phyloP scores from a whole-genome alignment of 2,888 invertebrate species.

The Drosophila lutescens region DNA sequence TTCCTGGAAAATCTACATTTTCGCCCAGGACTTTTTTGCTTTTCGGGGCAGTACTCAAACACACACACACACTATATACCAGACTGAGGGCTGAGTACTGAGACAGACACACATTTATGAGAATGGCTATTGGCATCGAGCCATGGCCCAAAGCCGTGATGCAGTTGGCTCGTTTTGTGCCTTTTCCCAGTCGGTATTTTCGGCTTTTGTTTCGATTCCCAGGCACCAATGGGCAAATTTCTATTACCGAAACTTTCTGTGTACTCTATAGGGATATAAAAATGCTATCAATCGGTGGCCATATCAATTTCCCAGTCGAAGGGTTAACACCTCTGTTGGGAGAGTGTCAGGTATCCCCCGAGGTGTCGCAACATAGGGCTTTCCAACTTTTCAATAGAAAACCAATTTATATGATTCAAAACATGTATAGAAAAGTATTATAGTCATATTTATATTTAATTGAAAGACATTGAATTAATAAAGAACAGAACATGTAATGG shows the following conservation, averaged over 20 bases:
- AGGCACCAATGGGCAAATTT: slow-evolving; percentile 39
- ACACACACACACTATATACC: slow-evolving; percentile 6
- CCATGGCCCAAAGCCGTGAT: slow-evolving; percentile 57
- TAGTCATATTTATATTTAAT: not conserved
- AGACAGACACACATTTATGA: slow-evolving; percentile 36
- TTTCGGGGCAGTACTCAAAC: slow-evolving; percentile 28
- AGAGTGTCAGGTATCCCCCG: not conserved
- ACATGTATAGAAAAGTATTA: not conserved
- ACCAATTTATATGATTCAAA: no score
- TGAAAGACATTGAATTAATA: not conserved
- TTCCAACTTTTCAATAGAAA: not conserved
- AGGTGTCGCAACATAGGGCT: not conserved
- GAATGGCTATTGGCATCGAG: slow-evolving; percentile 63
- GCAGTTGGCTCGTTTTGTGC: slow-evolving; percentile 41
- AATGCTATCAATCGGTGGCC: slow-evolving; percentile 19
- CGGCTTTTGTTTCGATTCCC: slow-evolving; percentile 66
- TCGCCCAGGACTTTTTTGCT: slow-evolving; percentile 10
- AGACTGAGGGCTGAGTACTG: slow-evolving; percentile 9
- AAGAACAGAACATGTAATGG: no score
- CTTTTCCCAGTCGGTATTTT: slow-evolving; percentile 45
- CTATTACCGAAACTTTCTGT: slow-evolving; percentile 64
- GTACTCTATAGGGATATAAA: slow-evolving; percentile 40
- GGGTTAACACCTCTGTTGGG: slow-evolving; percentile 17
- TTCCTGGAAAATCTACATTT: slow-evolving; percentile 41
- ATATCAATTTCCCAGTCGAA: slow-evolving; percentile 32